Evolutionary conservation across 2,888 invertebrate species (phyloP).

Genomic region (Nomada fucata): DNA sequence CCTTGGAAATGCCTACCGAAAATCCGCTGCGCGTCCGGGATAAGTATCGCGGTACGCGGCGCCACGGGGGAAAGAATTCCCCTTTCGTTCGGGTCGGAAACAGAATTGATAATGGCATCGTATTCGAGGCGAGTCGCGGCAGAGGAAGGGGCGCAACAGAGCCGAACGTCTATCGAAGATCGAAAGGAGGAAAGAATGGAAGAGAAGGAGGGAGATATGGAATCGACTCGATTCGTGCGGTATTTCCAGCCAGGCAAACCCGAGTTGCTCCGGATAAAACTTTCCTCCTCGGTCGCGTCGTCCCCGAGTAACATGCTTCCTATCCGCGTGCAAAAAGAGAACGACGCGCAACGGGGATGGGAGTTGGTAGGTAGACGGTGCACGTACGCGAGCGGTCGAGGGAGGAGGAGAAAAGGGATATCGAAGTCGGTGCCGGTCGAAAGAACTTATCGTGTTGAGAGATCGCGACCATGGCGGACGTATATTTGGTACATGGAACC

Average conservation of each 20-base stretch:
- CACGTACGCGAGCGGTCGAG: constrained; percentile 8
- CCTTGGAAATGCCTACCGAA: constrained; percentile 22
- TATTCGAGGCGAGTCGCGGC: constrained; percentile 31
- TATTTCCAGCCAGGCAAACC: constrained; percentile 61
- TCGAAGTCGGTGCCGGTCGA: constrained; percentile 67
- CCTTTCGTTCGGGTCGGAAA: constrained; percentile 51
- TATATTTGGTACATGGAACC: constrained; percentile 66
- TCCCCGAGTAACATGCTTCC: constrained; percentile 67
- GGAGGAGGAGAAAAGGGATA: constrained; percentile 48
- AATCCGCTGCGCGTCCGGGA: constrained; percentile 33
- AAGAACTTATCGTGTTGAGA: constrained; percentile 73
- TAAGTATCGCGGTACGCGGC: constrained; percentile 13
- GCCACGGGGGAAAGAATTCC: constrained; percentile 8
- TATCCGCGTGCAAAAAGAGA: constrained; percentile 49
- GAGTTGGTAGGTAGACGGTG: constrained; percentile 3
- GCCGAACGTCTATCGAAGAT: neutral
- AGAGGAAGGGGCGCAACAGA: neutral
- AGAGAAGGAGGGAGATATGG: neutral
- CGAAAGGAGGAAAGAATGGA: neutral
- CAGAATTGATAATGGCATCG: constrained; percentile 57
- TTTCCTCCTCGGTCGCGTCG: constrained; percentile 62
- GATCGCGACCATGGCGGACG: constrained; percentile 68
- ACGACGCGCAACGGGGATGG: constrained; percentile 6
- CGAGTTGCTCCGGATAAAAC: constrained; percentile 68
- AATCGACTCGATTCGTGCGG: constrained; percentile 63